Percentiles rank a stretch among this genome's conserved stretches.
These are phyloP conservation scores for Dolichomitus sp. DNA, from an alignment of 2,888 invertebrate species.

Conservation along the genomic window DNA sequence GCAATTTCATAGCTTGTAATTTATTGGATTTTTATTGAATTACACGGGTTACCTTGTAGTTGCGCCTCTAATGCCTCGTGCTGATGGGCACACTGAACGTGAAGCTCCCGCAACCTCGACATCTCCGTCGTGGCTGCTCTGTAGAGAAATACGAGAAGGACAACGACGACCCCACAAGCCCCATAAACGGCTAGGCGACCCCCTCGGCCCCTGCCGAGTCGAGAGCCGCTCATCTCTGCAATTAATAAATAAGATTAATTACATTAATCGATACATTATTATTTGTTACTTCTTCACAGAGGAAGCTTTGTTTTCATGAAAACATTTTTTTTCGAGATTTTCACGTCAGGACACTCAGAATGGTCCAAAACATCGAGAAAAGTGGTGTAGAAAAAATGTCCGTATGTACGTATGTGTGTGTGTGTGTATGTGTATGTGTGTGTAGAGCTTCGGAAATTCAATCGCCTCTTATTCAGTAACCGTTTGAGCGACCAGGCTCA, in stretches of 20 bases:
- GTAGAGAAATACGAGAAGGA: slow-evolving; percentile 81
- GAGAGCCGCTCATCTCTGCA: slow-evolving; percentile 83
- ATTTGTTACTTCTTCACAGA: no score
- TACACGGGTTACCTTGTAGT: slow-evolving; percentile 79
- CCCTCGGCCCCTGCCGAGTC: slow-evolving; percentile 83
- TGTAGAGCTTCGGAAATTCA: no score
- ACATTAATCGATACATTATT: not conserved
- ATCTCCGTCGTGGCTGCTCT: slow-evolving; percentile 82
- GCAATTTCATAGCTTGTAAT: not conserved
- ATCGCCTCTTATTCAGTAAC: no score
- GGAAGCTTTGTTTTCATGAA: no score
- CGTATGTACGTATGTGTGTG: no score
- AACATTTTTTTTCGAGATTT: no score
- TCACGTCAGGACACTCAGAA: no score
- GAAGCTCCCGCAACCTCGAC: slow-evolving; percentile 80
- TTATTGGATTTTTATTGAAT: not conserved
- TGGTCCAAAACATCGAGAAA: no score
- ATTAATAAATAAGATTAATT: slow-evolving; percentile 44
- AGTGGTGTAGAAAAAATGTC: no score
- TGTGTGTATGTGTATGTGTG: no score
- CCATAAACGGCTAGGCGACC: slow-evolving; percentile 83
- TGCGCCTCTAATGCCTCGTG: slow-evolving; percentile 83
- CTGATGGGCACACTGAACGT: slow-evolving; percentile 82
- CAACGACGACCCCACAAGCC: slow-evolving; percentile 75
- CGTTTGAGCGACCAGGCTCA: no score